Base-by-base conservation (phyloP, 2,888 invertebrate species). In the Melanostoma scalare region DNA sequence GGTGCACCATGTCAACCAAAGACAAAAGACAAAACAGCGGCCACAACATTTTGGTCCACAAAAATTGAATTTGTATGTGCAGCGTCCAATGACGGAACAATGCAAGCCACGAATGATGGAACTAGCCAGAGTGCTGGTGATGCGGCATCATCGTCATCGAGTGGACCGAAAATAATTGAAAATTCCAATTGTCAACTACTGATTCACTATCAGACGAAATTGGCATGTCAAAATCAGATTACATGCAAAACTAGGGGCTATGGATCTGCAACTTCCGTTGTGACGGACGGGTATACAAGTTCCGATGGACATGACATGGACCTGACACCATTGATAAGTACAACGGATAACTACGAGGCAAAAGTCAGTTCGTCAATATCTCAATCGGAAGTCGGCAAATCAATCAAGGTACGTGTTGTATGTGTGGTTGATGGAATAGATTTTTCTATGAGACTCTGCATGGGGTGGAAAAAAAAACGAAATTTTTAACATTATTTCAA, bases 21-120 rank as follows among this genome's bases (percentile, higher is more conserved):
- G 40, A 48, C 68, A 68, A 60, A 63, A 30, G 80, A 77, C 69
- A 81, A 81, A 60, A 73, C 79, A 42, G 36, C 85, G 56, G 67
- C 86, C 40, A 81, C 85, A 78, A 85, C 86, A 53, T 88, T 82
- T 46, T 90, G 91, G 90, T 89, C 90, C 63, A 91, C 91, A 61
- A 90, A 89, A 91, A 91, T 91, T 87, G 91, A 91, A 87, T 91
- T 91, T 88, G 89, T 90, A 77, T 91, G 91, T 80, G 88, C 89
- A 58, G 87, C 20, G 20, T 20, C 88, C 87, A 72, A 77, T 53
- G 50, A 40, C 69, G 65, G 56, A 42, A 53, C 40, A 48, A 63
- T 2, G 46, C 61, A 35, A 61, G 63, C 10, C 44, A 61, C 65
- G 78, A 79, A 58, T 75, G 63, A 72, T 31, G 65, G 63, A 36